Conservation (phyloP, 2,113 vertebrate species). For the Trichechus manatus region DNA sequence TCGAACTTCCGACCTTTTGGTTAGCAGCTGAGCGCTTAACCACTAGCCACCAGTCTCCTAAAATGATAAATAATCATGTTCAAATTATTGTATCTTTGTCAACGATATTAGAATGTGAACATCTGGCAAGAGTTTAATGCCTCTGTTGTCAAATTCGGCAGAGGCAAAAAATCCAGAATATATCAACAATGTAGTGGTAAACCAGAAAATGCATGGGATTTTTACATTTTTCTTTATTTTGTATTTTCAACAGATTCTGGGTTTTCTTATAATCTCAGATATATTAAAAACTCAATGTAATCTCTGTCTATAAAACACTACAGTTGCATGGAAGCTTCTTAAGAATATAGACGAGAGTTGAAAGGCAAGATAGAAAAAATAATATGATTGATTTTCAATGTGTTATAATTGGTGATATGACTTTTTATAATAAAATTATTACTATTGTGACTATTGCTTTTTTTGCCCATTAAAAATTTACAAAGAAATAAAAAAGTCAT, state of each 20-base stretch:
- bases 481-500: not conserved
- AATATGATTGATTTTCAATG: not conserved
- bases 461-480: not conserved
- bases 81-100: not conserved
- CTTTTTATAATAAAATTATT: not conserved
- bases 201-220: not conserved
- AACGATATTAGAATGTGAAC: not conserved
- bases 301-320: not conserved
- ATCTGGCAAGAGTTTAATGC: not conserved
- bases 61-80: not conserved
- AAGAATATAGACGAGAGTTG: not conserved
- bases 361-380: not conserved
- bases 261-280: not conserved
- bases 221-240: not conserved
- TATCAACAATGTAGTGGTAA: not conserved
- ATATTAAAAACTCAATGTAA: not conserved
- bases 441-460: not conserved
- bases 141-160: not conserved
- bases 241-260: not conserved
- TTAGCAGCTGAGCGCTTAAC: no score
- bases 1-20: no score
- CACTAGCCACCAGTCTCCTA: no score
- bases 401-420: not conserved
- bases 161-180: not conserved
- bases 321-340: fast-evolving